These are phyloP conservation scores for Melolontha melolontha DNA, from an alignment of 2,888 invertebrate genomes.

Conservation along the genomic window DNA sequence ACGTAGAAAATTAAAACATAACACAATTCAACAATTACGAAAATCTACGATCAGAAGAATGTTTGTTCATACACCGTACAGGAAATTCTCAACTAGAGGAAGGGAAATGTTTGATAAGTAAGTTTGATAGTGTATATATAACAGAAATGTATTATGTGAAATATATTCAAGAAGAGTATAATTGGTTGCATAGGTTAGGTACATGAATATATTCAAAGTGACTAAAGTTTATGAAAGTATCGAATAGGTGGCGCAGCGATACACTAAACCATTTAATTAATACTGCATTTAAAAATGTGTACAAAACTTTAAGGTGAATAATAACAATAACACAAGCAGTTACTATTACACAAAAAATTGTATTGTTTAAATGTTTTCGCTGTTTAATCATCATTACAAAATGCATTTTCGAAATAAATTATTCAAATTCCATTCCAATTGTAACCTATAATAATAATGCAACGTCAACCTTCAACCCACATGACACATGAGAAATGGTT, in stretches of 20 bases:
- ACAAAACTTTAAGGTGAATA: no score
- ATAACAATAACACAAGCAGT: no score
- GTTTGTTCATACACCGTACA: conserved; percentile 3
- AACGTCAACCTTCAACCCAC: no score
- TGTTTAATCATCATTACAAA: no score
- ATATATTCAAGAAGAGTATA: neutral
- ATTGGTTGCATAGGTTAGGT: conserved; percentile 23
- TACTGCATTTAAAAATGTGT: no score
- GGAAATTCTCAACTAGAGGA: conserved; percentile 18
- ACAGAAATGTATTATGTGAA: neutral
- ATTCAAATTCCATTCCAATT: no score
- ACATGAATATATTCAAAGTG: neutral
- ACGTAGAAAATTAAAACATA: conserved; percentile 10
- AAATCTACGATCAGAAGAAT: conserved; percentile 9
- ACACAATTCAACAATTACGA: neutral
- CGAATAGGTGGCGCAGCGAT: neutral
- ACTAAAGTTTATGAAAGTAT: neutral
- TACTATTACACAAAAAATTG: no score
- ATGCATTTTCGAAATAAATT: no score
- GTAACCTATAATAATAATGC: no score
- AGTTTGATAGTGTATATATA: neutral
- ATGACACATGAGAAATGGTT: no score
- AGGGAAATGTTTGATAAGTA: conserved; percentile 24
- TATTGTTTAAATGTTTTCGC: no score
- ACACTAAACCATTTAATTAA: neutral